Base-by-base conservation (phyloP, 2,888 invertebrate species). In the Amphipyra berbera region DNA sequence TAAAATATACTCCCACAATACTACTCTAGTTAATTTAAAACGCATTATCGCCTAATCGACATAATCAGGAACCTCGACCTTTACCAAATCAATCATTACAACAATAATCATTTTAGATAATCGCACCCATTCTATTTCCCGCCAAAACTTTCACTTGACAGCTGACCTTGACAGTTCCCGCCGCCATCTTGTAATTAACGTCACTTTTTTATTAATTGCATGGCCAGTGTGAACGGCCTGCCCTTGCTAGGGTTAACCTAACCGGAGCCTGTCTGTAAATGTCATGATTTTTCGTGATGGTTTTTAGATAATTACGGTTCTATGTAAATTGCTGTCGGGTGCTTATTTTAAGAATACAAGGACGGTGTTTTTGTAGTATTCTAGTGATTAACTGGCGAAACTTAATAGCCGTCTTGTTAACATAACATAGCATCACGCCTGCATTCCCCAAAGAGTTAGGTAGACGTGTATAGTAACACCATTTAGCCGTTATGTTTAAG, bases 111-210 rank as follows among this genome's bases (percentile, higher is more conserved):
- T 62, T 64, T 63, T 14, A 14, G 9, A 69, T 68, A 73, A 72
- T 68, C 68, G 60, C 52, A 57, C 42, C 54, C 58, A 50, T 64
- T 74, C 69, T 61, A 68, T 76, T 69, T 73, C 76, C 77, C 78
- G 76, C 74, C 58, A 77, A 79, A 76, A 78, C 86, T 85, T 83
- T 86, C 83, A 82, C 78, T 69, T 78, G 77, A 78, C 79, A 81
- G 76, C 30, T 77, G 73, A 68, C 86, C 85, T 85, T 86, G 84
- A 80, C 82, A 81, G 79, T 35, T 68, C 40, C n/a, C 49, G 52
- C 68, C 73, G 77, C 80, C 76, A 78, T 82, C 58, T 80, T 80
- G 78, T 64, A 59, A 71, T 63, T 64, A 68, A 60, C 58, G 61
- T 68, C 64, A 61, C 14, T 71, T 65, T 76, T 68, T 49, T 33